Base-by-base conservation (phyloP, 2,797 vertebrate species). In the Chaetodon trifasciatus region DNA sequence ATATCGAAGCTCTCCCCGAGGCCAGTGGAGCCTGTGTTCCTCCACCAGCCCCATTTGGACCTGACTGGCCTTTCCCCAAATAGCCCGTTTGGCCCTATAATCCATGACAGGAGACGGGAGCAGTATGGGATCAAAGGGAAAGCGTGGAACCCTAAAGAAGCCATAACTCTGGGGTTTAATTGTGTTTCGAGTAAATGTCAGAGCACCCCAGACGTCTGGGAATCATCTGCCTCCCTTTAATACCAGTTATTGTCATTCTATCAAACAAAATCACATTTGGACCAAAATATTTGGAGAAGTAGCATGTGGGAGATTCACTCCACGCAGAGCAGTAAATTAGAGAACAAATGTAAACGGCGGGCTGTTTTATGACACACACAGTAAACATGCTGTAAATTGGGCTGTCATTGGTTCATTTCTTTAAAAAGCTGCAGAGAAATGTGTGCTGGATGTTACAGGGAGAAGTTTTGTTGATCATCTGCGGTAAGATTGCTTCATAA, bases 131-230 rank as follows among this genome's bases (percentile, higher is more conserved):
- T 93, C 91, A 92, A 93, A 86, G 76, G 81, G 76, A 91, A 86
- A 70, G 80, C 71, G 23, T 66, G 61, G 70, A 85, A 91, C 90
- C 90, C 90, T 88, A 86, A 91, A 93, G 87, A 91, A 91, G 87
- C 88, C 85, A 91, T 93, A 93, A 93, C 91, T 94, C 90, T 85
- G 66, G 66, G 77, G 77, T 92, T 93, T 92, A 94, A 95, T 95
- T 95, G 90, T 81, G 66, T 94, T 94, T 91, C 82, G 73, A 94
- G 89, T 89, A 94, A 96, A 95, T 94, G 95, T 93, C 94, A 94
- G 81, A 85, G 90, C 85, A 84, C 86, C 87, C 82, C 83, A 94
- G 93, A 94, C 86, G 89, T 93, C 92, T 95, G 92, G 92, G 90
- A 91, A 89, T 93, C 92, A 88, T 92, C 91, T 86, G 86, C 86